Base-by-base conservation (phyloP, 2,888 invertebrate species). In the Abscondita cerata region DNA sequence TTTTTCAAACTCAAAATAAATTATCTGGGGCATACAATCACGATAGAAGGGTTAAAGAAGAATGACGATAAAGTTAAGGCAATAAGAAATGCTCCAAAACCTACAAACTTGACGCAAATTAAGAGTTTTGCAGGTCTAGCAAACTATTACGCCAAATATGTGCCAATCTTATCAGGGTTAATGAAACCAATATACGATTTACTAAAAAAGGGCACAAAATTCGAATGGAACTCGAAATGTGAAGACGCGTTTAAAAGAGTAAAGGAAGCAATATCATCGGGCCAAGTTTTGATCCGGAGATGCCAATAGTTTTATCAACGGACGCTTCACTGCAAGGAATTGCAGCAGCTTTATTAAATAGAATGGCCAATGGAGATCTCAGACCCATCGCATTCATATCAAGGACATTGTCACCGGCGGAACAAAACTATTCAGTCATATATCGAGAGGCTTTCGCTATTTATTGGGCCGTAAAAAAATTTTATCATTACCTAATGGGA, bases 231-330 rank as follows among this genome's bases (percentile, higher is more conserved):
- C 9, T 11, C 20, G 16, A 6, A 44, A 33, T 68, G 68, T 40
- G 66, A 70, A 47, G 16, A 41, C 3, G 59, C 70, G 11, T 69
- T 72, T 41, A 13, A 31, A n/a, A 58, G 5, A 18, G 38, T 11
- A 38, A 38, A 38, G 13, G 11, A 13, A 3, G 38, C 4, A 2
- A 38, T 38, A n/a, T 12, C 12, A 5, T 38, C 9, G 12, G 38
- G 11, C 2, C n/a, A 38, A 38, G 13, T 38, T 38, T 11, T 38
- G 13, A 38, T 13, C 38, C 38, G 9, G 2, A 2, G 3, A 12
- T 5, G 9, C 38, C 38, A 38, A 38, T 38, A 38, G 13, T 38
- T 2, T 38, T 38, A 9, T 12, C 38, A 38, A 38, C 12, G 4
- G 38, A 38, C 38, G 38, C 38, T 5, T 38, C 38, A 4, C 38